Conservation (phyloP, 1,140 invertebrate genomes). For the Drosophila obscura region DNA sequence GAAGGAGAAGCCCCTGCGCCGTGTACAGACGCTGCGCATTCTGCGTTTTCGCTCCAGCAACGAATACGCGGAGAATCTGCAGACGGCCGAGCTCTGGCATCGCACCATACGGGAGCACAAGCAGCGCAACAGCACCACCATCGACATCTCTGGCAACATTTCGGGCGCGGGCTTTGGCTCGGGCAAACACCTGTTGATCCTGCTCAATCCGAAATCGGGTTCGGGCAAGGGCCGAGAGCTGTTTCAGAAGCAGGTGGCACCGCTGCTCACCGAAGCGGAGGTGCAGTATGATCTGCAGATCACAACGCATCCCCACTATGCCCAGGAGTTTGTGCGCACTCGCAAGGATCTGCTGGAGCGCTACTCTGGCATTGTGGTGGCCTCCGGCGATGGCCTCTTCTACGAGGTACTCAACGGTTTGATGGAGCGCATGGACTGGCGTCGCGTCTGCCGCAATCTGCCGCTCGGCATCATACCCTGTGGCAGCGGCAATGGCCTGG, state of each 20-base stretch:
- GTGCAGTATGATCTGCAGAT: slow-evolving; percentile 93
- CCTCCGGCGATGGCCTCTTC: slow-evolving; percentile 97
- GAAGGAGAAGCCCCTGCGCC: slow-evolving; percentile 87
- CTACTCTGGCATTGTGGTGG: slow-evolving; percentile 89
- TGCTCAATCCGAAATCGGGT: slow-evolving; percentile 97
- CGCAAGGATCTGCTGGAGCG: slow-evolving; percentile 91
- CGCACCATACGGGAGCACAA: slow-evolving; percentile 81
- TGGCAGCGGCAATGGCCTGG: slow-evolving; percentile 97
- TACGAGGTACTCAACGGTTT: slow-evolving; percentile 97
- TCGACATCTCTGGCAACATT: neutral
- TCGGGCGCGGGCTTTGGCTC: neutral
- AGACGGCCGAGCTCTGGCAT: slow-evolving; percentile 92
- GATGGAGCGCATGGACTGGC: slow-evolving; percentile 94
- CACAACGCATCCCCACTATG: slow-evolving; percentile 94
- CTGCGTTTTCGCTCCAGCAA: slow-evolving; percentile 91
- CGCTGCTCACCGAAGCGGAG: slow-evolving; percentile 94
- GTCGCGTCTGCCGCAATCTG: slow-evolving; percentile 88
- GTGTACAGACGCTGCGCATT: slow-evolving; percentile 91
- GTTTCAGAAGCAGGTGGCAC: slow-evolving; percentile 93
- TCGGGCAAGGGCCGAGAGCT: slow-evolving; percentile 92
- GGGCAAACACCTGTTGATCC: slow-evolving; percentile 87
- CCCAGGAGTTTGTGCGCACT: slow-evolving; percentile 91
- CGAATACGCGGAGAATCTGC: slow-evolving; percentile 92
- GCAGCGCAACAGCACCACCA: neutral
- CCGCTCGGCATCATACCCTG: slow-evolving; percentile 96